These are phyloP conservation scores for Entomobrya multifasciata DNA, from an alignment of 2,888 invertebrate species.

Conservation along the genomic window DNA sequence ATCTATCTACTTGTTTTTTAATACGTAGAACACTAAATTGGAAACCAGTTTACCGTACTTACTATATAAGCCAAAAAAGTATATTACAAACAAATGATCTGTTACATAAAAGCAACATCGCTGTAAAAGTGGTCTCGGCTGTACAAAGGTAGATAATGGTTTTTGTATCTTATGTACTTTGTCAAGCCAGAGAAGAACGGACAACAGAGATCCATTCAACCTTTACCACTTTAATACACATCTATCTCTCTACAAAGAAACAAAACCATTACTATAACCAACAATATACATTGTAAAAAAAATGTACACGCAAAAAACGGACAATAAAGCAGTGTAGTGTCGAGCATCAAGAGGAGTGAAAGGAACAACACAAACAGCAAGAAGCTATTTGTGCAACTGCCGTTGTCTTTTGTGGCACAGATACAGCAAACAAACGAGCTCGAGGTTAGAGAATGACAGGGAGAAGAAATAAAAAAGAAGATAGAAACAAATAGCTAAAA, in stretches of 20 bases:
- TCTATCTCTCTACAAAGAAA: background rate
- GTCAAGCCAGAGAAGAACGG: background rate
- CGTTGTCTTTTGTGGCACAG: conserved; percentile 21
- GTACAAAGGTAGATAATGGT: too few relatives aligned
- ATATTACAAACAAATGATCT: background rate
- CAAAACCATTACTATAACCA: background rate
- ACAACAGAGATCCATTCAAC: background rate
- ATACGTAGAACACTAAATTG: conserved; percentile 48
- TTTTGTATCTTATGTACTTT: background rate
- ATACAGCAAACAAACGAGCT: conserved; percentile 17
- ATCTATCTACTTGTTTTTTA: conserved; percentile 36
- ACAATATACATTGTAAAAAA: background rate
- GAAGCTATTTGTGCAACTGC: too few relatives aligned
- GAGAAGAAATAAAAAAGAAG: too few relatives aligned
- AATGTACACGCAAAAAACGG: conserved; percentile 25
- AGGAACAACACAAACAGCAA: background rate
- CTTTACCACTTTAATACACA: background rate
- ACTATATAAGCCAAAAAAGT: too few relatives aligned
- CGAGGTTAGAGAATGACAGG: conserved; percentile 25
- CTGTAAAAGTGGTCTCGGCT: too few relatives aligned
- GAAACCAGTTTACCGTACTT: conserved; percentile 61
- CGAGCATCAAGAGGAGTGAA: conserved; percentile 21
- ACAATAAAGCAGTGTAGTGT: background rate
- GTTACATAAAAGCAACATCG: too few relatives aligned
- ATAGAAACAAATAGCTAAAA: conserved; percentile 36